These are phyloP conservation scores for Pipa parva DNA, from an alignment of 2,113 vertebrate species.

Conservation along the genomic window DNA sequence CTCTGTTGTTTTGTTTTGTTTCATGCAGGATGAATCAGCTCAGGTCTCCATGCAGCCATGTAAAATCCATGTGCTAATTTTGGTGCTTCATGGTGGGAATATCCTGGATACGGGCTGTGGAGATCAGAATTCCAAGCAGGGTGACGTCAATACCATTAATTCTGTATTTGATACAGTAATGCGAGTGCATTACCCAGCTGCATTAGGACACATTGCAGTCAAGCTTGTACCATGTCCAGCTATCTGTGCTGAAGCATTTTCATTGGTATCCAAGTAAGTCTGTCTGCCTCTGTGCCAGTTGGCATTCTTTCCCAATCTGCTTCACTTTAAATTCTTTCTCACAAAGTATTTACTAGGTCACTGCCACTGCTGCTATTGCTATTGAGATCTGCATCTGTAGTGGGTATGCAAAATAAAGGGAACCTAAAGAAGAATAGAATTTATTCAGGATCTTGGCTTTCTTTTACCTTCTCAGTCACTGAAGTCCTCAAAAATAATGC, in stretches of 20 bases:
- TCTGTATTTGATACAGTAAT: slow-evolving; percentile 88
- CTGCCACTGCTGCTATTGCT: neutral
- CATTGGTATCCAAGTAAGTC: slow-evolving; percentile 87
- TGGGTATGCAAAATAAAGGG: no score
- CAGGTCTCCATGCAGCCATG: slow-evolving; percentile 74
- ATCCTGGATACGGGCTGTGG: slow-evolving; percentile 92
- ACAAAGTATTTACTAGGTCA: neutral
- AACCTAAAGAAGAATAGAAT: no score
- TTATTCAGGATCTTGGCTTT: no score
- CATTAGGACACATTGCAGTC: slow-evolving; percentile 86
- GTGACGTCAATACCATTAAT: slow-evolving; percentile 88
- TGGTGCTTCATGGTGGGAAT: slow-evolving; percentile 93
- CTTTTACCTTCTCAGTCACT: no score
- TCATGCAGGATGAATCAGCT: slow-evolving; percentile 70
- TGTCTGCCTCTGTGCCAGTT: neutral
- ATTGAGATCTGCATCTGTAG: neutral
- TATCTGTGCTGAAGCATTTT: slow-evolving; percentile 90
- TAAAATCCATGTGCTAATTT: slow-evolving; percentile 85
- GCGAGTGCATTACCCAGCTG: slow-evolving; percentile 90
- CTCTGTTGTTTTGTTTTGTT: neutral
- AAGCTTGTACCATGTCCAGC: slow-evolving; percentile 91
- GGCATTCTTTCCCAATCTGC: neutral
- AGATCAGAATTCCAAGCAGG: slow-evolving; percentile 92
- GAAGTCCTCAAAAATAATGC: no score
- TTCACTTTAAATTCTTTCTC: neutral